phyloP scores from a whole-genome alignment of 2,113 vertebrate species.

The Crotalus horridus region DNA sequence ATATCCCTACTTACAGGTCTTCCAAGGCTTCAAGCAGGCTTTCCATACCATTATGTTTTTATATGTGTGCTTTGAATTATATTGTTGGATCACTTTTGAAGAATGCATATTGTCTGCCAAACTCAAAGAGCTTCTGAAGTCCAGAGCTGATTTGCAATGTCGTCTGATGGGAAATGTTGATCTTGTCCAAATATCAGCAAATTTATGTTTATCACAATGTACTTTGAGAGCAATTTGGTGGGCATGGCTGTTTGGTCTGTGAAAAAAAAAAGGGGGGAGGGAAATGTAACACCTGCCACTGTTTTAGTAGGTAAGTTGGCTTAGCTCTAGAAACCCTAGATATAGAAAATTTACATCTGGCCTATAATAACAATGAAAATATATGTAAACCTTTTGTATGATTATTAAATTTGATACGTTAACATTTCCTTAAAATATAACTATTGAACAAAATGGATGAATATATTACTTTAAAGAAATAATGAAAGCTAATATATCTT shows the following conservation, averaged over 20 bases:
- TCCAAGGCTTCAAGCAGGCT: background rate
- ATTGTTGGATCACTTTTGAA: background rate
- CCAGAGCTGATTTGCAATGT: background rate
- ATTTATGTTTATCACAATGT: background rate
- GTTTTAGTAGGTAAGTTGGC: background rate
- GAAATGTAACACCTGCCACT: background rate
- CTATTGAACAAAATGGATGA: background rate
- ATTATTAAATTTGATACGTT: background rate
- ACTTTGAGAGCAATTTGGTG: background rate
- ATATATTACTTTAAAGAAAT: background rate
- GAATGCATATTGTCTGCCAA: background rate
- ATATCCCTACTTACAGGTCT: background rate
- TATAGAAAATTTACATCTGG: background rate
- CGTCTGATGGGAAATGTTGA: background rate
- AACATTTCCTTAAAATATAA: background rate
- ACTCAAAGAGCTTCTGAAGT: background rate
- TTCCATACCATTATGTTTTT: background rate
- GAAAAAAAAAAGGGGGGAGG: background rate
- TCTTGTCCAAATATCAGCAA: background rate
- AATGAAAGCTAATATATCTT: background rate
- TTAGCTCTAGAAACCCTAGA: background rate
- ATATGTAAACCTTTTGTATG: background rate
- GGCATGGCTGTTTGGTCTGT: background rate
- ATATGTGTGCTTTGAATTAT: background rate
- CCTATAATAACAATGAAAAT: background rate